Base-by-base conservation (phyloP, 2,888 invertebrate genomes). In the Cistogaster globosa region DNA sequence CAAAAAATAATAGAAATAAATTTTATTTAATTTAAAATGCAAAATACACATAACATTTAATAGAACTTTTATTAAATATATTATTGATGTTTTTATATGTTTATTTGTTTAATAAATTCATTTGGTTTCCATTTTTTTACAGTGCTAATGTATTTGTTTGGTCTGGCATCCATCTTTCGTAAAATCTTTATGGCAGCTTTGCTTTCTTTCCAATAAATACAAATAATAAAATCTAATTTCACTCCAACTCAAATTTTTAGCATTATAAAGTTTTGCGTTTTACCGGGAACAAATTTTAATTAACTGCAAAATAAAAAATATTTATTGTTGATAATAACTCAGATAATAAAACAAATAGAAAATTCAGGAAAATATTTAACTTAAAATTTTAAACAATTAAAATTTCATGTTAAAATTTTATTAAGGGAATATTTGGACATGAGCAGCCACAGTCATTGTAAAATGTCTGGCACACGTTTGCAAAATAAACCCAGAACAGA, bases 401-500 rank as follows among this genome's bases (percentile, higher is more conserved):
- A 16, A n/a, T 6, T 48, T 16, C 6, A 48, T 48, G 14, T 48
- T 48, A 14, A 48, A 16, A n/a, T 14, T 48, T 6, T 14, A 42
- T 48, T 48, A 14, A 48, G 51, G n/a, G 55, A 48, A 65, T n/a
- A 74, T 62, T 72, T 67, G 38, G 87, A 87, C 76, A 92, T 92
- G 93, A 92, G 92, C 88, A 92, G 92, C 78, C 92, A 92, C 88
- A 91, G 92, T 87, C 91, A 91, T 87, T 92, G 91, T 87, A 92
- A 91, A 87, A 94, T 95, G 94, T 92, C 93, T 22, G 93, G 92
- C 87, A 93, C 93, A 90, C 93, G 92, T 88, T 67, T 83, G 69
- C 77, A 69, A 51, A 86, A 86, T 72, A 93, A 93, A 90, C 91
- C 93, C 76, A 92, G 94, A 76, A 93, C 94, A 51, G 94, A 94